These are phyloP conservation scores for Pseudopleuronectes americanus DNA, from an alignment of 2,797 vertebrate genomes.

Conservation along the genomic window DNA sequence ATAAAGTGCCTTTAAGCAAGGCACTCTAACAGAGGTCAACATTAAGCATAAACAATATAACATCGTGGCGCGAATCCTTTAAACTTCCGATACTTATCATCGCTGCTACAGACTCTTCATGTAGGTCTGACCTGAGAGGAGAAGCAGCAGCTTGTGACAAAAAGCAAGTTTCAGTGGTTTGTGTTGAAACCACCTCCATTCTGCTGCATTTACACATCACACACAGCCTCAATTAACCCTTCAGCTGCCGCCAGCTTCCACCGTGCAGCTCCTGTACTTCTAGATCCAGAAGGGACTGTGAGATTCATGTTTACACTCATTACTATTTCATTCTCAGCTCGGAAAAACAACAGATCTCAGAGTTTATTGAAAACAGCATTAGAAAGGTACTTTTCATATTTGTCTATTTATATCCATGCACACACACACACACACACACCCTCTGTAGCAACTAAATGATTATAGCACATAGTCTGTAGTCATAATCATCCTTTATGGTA, in stretches of 20 bases:
- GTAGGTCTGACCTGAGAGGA: constrained; percentile 10
- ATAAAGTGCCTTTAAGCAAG: no score
- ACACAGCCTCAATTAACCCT: constrained; percentile 2
- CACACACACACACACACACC: no score
- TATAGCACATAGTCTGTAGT: not conserved
- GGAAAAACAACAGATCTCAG: not conserved
- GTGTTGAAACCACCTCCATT: constrained; percentile 66
- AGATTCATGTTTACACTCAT: not conserved
- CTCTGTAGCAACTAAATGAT: rapidly evolving
- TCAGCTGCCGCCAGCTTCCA: constrained; percentile 8
- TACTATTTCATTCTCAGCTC: not conserved
- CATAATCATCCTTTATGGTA: not conserved
- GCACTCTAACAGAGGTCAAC: no score
- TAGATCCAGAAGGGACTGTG: not conserved
- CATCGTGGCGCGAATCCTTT: not conserved
- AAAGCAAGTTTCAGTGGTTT: constrained; percentile 77
- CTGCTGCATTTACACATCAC: constrained; percentile 36
- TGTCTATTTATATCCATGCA: no score
- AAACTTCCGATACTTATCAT: not conserved
- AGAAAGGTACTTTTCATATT: no score
- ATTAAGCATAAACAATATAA: no score
- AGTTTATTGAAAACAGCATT: not conserved
- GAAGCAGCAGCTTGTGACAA: constrained; percentile 45
- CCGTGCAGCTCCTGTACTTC: not conserved
- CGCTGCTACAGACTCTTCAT: constrained; percentile 2